Percentiles rank a stretch among this genome's conserved stretches.
phyloP scores from a whole-genome alignment of 37 sponge, comb jelly and placozoan species.

The Eunapius fragilis region DNA sequence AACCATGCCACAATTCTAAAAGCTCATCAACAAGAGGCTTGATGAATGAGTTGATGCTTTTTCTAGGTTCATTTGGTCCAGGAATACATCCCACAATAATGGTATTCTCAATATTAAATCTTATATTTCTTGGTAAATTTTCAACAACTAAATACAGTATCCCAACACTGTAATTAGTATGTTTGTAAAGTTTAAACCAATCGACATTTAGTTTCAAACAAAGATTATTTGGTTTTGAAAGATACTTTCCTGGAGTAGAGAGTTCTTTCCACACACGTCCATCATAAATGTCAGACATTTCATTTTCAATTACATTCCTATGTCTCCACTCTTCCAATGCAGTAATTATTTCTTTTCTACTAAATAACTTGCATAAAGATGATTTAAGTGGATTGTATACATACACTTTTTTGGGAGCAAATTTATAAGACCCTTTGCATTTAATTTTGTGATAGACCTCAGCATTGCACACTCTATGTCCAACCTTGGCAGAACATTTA shows the following conservation, averaged over 20 bases:
- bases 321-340: constrained; percentile 42
- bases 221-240: constrained; percentile 21
- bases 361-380: constrained; percentile 10
- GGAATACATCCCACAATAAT: constrained; percentile 53
- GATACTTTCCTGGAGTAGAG: neutral
- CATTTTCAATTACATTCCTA: neutral
- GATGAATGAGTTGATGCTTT: constrained; percentile 33
- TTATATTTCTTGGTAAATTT: constrained; percentile 38
- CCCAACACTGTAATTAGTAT: constrained; percentile 44
- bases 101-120: constrained; percentile 43
- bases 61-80: constrained; percentile 48
- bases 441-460: constrained; percentile 6
- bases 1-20: constrained; percentile 19
- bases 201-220: constrained; percentile 52
- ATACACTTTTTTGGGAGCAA: constrained; percentile 29
- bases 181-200: constrained; percentile 58
- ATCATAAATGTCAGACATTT: constrained; percentile 46
- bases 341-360: constrained; percentile 9
- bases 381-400: constrained; percentile 3
- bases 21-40: constrained; percentile 42
- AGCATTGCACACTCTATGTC: constrained; percentile 5
- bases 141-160: constrained; percentile 43
- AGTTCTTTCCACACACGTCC: constrained; percentile 52
- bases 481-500: neutral
- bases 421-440: neutral